These are phyloP conservation scores for Apostichopus parvimensis DNA, from an alignment of 35 echinoderm and acorn worm genomes.

Conservation along the genomic window DNA sequence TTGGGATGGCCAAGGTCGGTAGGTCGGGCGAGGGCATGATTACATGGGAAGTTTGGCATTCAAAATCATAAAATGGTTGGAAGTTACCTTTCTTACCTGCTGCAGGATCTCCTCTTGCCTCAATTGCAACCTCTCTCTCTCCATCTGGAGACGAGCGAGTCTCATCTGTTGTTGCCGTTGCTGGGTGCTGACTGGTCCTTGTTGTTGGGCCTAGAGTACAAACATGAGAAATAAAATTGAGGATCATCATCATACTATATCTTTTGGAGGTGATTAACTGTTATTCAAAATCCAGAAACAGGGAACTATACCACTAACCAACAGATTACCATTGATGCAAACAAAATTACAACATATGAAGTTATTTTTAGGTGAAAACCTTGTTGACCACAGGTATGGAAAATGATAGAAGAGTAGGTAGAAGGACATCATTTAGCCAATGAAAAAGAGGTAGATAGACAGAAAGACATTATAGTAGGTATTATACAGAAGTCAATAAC, in stretches of 20 bases:
- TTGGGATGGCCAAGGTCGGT: conserved; percentile 10
- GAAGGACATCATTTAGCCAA: too few species aligned
- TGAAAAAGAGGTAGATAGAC: too few species aligned
- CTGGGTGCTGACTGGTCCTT: conserved; percentile 61
- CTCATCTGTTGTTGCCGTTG: conserved; percentile 88
- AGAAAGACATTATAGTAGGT: too few species aligned
- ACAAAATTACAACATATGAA: too few species aligned
- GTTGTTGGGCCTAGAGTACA: conserved; percentile 12
- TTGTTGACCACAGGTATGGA: too few species aligned
- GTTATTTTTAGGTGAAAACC: too few species aligned
- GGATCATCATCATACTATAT: not conserved
- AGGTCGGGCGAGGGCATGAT: not conserved
- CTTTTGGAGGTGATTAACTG: too few species aligned
- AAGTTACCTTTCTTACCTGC: conserved; percentile 80
- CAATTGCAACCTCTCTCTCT: conserved; percentile 85
- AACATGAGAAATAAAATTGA: not conserved
- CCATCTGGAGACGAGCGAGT: conserved; percentile 86
- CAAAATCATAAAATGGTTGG: conserved; percentile 46
- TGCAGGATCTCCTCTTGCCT: conserved; percentile 89
- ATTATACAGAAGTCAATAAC: too few species aligned
- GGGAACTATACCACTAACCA: too few species aligned
- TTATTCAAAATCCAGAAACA: too few species aligned
- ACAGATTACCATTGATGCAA: too few species aligned
- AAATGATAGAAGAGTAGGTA: too few species aligned
- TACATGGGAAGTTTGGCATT: conserved; percentile 49